Evolutionary conservation across 2,797 vertebrate species (phyloP).

Genomic region (Halcyon smyrnensis): DNA sequence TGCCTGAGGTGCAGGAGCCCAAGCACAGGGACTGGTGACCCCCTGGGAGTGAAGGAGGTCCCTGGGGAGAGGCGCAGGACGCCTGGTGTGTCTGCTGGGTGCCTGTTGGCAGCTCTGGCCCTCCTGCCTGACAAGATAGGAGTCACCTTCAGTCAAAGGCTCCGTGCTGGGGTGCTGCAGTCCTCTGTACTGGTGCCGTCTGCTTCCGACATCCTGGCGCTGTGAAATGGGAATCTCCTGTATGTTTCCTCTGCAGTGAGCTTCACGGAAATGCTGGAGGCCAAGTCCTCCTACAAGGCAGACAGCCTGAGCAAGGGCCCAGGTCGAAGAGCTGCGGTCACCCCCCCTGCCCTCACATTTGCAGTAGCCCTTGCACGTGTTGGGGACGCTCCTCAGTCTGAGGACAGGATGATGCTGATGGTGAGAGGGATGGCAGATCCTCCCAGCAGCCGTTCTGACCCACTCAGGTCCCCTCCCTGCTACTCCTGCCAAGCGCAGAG

Average conservation of each 20-base stretch:
- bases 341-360: not conserved
- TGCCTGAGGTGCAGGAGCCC: not conserved
- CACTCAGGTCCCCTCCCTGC: not conserved
- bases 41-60: not conserved
- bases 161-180: not conserved
- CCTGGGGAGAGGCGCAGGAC: not conserved
- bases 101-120: not conserved
- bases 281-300: not conserved
- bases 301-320: not conserved
- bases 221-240: not conserved
- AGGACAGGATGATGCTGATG: fast-evolving
- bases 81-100: not conserved
- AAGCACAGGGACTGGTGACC: not conserved
- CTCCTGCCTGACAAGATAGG: not conserved
- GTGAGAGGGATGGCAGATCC: not conserved
- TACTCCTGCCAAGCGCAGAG: not conserved
- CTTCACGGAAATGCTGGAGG: not conserved
- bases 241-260: not conserved
- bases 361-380: fast-evolving
- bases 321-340: not conserved
- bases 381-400: not conserved
- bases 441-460: not conserved
- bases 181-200: not conserved
- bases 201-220: not conserved
- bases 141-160: not conserved